phyloP scores from a whole-genome alignment of 2,888 invertebrate genomes.

The Dasypogon diadema region DNA sequence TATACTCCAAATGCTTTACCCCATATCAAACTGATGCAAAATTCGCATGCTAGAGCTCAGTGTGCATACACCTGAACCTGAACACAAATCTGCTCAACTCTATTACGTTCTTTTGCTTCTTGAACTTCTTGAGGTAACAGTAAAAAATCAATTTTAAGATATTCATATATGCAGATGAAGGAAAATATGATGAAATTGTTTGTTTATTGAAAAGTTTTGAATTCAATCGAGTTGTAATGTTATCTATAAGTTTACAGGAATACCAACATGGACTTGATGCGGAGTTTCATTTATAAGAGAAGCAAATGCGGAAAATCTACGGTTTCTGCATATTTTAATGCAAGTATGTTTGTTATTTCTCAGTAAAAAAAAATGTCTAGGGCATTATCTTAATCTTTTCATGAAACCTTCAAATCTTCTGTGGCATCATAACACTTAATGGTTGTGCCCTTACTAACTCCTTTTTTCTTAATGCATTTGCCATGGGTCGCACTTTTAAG shows the following conservation, averaged over 20 bases:
- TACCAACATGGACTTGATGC: too few species aligned
- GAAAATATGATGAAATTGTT: constrained; percentile 42
- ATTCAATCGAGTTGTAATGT: constrained; percentile 28
- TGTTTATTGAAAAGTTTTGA: constrained; percentile 33
- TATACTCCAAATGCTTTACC: too few species aligned
- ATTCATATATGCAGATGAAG: constrained; percentile 49
- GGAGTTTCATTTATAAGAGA: too few species aligned
- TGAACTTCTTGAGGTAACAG: constrained; percentile 14
- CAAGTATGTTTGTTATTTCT: too few species aligned
- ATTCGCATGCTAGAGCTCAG: too few species aligned
- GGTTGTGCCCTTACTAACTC: neutral
- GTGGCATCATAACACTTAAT: constrained; percentile 9
- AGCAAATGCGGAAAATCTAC: too few species aligned
- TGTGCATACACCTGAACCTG: neutral
- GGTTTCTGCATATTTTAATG: too few species aligned
- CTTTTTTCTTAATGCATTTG: neutral
- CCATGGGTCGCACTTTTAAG: neutral
- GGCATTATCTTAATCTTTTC: neutral
- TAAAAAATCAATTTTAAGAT: constrained; percentile 45
- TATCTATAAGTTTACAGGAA: constrained; percentile 13
- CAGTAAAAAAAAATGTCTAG: neutral
- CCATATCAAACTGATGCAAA: too few species aligned
- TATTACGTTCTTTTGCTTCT: neutral
- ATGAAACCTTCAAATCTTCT: neutral
- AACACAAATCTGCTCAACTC: constrained; percentile 20